Evolutionary conservation across 2,888 invertebrate species (phyloP), one percentile per base, ranked within the genome.

Genomic region (Furcula furcula): DNA sequence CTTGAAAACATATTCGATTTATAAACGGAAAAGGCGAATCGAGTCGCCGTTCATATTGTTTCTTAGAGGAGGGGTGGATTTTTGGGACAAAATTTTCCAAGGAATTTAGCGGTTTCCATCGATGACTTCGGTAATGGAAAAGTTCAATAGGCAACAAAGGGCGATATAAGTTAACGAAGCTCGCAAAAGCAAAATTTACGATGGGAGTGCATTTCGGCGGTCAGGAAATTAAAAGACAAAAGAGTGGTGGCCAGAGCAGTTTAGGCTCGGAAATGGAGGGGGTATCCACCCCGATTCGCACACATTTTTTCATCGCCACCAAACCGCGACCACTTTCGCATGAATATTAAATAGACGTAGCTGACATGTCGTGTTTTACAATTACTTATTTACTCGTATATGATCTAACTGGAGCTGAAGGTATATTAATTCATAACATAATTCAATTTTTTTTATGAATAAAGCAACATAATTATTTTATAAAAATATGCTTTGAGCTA

Each of bases 191-290:
- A 65, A 85, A 87, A 86, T 82, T 85, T 77, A 78, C 75, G 78
- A 78, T 73, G 66, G 74, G 64, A 74, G 75, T 76, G 74, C 73
- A 74, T 76, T 79, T 74, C 76, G 68, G 74, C 71, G 78, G 78
- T 72, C 83, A 83, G 86, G 87, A 87, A 87, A 88, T 87, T 85
- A 87, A 85, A 85, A 84, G 85, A 88, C 86, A 88, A 88, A 86
- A 86, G 85, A 85, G 75, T 77, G 68, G 74, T 75, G 78, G 69
- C 68, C 67, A 62, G 76, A 78, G 76, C 79, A 81, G 83, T 76
- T 79, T 78, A 75, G 76, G 65, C 64, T 80, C 77, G 83, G 82
- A 84, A 86, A 84, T 79, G 66, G 77, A 74, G 23, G 26, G 75
- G 81, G 76, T 74, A 75, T 67, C 77, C 60, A 40, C 46, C 60